Conservation (phyloP, 2,888 invertebrate genomes). For the Sphinx pinastri region DNA sequence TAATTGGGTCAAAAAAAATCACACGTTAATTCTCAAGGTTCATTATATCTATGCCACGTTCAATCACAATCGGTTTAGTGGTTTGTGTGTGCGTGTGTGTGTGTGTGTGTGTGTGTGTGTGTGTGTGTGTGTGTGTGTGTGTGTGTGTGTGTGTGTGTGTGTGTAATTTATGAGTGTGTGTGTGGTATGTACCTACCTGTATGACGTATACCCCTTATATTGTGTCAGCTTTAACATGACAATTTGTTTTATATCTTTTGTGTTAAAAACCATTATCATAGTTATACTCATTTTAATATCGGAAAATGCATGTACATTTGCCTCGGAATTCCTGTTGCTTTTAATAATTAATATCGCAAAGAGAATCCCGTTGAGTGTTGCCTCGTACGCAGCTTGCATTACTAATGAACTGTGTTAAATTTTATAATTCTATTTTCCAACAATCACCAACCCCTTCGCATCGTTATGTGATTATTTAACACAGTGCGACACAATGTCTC, state of each 20-base stretch:
- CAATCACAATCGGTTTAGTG: too few species aligned
- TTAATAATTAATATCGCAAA: conserved; percentile 46
- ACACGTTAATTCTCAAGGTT: too few species aligned
- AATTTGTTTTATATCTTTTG: not conserved
- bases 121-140: too few species aligned
- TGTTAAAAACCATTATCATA: not conserved
- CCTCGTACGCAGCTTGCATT: conserved; percentile 39
- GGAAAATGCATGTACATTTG: not conserved
- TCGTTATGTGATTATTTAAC: not conserved
- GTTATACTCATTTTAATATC: not conserved
- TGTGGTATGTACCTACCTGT: too few species aligned
- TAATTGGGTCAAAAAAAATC: too few species aligned
- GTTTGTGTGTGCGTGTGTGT: too few species aligned
- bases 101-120: too few species aligned
- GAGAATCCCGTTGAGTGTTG: conserved; percentile 40
- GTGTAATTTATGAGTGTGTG: too few species aligned
- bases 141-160: too few species aligned
- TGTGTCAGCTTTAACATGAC: too few species aligned
- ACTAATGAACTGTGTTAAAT: conserved; percentile 41
- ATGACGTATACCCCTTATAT: too few species aligned
- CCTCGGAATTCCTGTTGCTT: conserved; percentile 35
- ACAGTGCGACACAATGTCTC: not conserved
- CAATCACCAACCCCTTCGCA: conserved; percentile 9
- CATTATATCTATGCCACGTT: too few species aligned
- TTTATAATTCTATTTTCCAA: conserved; percentile 33